phyloP scores from a whole-genome alignment of 2,113 vertebrate genomes.

The Vicugna pacos region DNA sequence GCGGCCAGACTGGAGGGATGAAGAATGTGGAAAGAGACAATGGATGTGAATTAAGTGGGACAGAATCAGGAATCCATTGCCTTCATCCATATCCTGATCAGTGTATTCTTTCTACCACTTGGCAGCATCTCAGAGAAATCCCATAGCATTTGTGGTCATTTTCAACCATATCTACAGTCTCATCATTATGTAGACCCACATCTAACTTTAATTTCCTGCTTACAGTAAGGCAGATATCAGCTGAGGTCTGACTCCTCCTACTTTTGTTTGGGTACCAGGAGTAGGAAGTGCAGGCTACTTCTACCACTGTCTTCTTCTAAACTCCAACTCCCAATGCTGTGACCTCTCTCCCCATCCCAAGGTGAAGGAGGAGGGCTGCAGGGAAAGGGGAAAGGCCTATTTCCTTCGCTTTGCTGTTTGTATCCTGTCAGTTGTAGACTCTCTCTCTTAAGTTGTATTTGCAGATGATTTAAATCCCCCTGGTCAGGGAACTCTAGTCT shows the following conservation, averaged over 20 bases:
- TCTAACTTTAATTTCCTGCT: background rate
- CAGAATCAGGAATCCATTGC: background rate
- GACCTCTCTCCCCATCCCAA: accelerated
- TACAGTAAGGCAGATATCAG: background rate
- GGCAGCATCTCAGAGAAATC: background rate
- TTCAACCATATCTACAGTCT: background rate
- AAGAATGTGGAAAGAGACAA: background rate
- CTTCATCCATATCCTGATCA: background rate
- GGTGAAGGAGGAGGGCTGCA: background rate
- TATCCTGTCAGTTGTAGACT: background rate
- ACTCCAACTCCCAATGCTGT: background rate
- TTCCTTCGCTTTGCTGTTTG: background rate
- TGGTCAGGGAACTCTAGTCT: background rate
- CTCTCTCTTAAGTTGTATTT: background rate
- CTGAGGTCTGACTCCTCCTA: background rate
- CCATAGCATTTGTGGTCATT: background rate
- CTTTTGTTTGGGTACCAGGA: background rate
- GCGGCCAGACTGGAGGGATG: background rate
- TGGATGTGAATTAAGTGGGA: background rate
- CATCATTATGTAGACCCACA: background rate
- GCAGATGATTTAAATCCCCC: background rate
- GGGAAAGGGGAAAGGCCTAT: background rate
- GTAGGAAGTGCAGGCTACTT: background rate
- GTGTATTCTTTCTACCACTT: background rate
- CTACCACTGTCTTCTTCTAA: background rate